Conservation (phyloP, 1,140 invertebrate species). For the Daktulosphaira vitifoliae region DNA sequence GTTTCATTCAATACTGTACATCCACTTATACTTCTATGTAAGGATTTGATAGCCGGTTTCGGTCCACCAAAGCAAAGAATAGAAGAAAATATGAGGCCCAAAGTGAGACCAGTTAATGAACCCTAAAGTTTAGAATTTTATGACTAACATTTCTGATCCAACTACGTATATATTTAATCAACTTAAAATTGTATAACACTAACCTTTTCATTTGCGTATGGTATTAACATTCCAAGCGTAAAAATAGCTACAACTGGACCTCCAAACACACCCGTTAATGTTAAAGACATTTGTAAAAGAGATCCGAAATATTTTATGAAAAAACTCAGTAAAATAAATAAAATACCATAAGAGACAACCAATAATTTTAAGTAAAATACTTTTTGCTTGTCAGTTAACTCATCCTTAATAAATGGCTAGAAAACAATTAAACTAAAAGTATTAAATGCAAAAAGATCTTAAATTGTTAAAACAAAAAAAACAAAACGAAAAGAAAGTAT, state of each 20-base stretch:
- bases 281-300: conserved; percentile 62
- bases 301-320: conserved; percentile 63
- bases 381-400: conserved; percentile 29
- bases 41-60: conserved; percentile 48
- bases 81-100: conserved; percentile 59
- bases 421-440: too few relatives aligned
- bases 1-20: conserved; percentile 20
- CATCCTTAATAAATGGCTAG: conserved; percentile 23
- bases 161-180: too few relatives aligned
- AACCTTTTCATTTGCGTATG: conserved; percentile 52
- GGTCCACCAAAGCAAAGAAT: conserved; percentile 82
- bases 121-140: conserved; percentile 48
- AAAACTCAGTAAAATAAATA: conserved; percentile 64
- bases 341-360: conserved; percentile 56
- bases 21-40: conserved; percentile 27
- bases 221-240: conserved; percentile 64
- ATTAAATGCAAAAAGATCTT: too few relatives aligned
- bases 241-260: conserved; percentile 73
- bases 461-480: neutral
- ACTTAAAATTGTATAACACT: neutral
- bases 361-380: conserved; percentile 50
- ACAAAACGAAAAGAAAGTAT: too few relatives aligned
- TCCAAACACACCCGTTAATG: conserved; percentile 70
- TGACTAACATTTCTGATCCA: too few relatives aligned
- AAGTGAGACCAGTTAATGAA: conserved; percentile 54